Percentiles rank a stretch among this genome's conserved stretches.
phyloP scores from a whole-genome alignment of 2,113 vertebrate genomes.

The Ovis aries region DNA sequence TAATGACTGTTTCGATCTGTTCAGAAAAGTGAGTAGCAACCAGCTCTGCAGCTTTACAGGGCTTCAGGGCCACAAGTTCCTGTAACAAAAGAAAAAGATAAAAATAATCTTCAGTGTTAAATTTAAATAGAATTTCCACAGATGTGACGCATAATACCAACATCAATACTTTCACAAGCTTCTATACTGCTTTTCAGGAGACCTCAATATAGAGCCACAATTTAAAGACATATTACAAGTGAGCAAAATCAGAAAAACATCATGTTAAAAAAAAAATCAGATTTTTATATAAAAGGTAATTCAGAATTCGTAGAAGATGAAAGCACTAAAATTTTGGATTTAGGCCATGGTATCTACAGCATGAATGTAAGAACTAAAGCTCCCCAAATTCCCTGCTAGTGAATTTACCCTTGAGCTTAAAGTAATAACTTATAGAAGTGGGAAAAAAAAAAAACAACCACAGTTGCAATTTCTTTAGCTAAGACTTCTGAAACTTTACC shows the following conservation, averaged over 20 bases:
- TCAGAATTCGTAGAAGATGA: slow-evolving; percentile 22
- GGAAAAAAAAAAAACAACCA: neutral
- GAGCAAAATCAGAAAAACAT: neutral
- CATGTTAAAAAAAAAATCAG: neutral
- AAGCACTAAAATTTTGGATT: slow-evolving; percentile 23
- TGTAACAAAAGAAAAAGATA: slow-evolving; percentile 68
- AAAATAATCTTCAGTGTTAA: neutral
- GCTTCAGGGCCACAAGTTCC: slow-evolving; percentile 90
- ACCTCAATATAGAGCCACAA: neutral
- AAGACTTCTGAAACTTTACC: slow-evolving; percentile 5
- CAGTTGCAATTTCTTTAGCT: neutral
- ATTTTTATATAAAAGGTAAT: neutral
- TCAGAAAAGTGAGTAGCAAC: slow-evolving; percentile 87
- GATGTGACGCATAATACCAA: neutral
- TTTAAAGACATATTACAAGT: neutral
- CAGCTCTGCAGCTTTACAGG: slow-evolving; percentile 91
- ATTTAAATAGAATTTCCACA: neutral
- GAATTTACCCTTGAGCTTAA: slow-evolving; percentile 7
- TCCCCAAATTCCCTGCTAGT: neutral
- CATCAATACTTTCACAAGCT: neutral
- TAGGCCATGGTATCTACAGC: neutral
- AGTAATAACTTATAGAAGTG: neutral
- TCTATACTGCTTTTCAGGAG: neutral
- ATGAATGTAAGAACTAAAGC: neutral
- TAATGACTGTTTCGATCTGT: slow-evolving; percentile 86